Evolutionary conservation across 2,797 vertebrate species (phyloP).

Genomic region (Fringilla coelebs): DNA sequence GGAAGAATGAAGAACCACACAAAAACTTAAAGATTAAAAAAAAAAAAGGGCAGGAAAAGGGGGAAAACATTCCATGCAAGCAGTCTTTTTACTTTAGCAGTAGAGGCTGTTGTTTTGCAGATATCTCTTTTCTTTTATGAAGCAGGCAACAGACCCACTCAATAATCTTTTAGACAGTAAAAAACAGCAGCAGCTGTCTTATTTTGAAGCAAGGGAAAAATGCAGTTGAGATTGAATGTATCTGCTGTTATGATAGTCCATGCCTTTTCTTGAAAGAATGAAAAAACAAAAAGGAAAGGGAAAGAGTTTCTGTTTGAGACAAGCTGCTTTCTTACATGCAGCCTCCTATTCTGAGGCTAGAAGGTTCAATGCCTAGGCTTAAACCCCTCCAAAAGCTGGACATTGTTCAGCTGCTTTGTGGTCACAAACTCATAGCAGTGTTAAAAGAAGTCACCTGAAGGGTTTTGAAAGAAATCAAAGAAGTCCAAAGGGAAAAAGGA

Average conservation of each 20-base stretch:
- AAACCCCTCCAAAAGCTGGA: not conserved
- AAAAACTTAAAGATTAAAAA: not conserved
- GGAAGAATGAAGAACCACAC: no score
- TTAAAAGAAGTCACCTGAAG: not conserved
- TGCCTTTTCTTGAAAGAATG: not conserved
- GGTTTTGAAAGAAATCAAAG: not conserved
- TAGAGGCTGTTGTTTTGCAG: not conserved
- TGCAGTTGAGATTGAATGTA: not conserved
- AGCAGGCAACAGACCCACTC: not conserved
- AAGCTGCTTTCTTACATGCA: not conserved
- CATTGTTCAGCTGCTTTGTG: not conserved
- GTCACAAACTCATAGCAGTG: accelerated
- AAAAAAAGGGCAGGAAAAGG: not conserved
- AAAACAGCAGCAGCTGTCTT: not conserved
- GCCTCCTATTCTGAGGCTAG: not conserved
- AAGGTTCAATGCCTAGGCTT: not conserved
- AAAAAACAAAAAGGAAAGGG: not conserved
- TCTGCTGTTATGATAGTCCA: not conserved
- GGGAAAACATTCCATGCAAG: not conserved
- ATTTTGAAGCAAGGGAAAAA: not conserved
- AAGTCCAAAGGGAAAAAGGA: not conserved
- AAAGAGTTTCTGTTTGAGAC: not conserved
- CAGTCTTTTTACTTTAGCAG: not conserved
- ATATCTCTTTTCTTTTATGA: not conserved
- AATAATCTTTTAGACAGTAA: not conserved